Conservation (phyloP, 2,113 vertebrate genomes). For the Brachyhypopomus occidentalis region DNA sequence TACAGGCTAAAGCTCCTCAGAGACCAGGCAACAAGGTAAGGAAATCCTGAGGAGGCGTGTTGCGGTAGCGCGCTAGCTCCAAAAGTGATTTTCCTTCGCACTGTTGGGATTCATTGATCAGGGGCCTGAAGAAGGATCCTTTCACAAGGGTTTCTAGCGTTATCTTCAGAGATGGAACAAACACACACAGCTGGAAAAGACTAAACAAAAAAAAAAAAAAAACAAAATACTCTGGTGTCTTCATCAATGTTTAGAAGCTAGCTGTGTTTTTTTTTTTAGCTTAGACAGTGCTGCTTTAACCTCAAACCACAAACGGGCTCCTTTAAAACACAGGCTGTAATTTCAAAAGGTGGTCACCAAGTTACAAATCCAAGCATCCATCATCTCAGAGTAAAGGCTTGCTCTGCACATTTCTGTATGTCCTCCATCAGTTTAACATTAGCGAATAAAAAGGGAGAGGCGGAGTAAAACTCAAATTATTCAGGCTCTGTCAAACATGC, state of each 20-base stretch:
- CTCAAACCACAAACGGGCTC: neutral
- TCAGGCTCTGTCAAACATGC: neutral
- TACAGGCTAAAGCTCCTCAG: neutral
- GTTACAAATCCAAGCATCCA: constrained; percentile 32
- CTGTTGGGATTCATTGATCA: neutral
- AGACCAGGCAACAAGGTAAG: neutral
- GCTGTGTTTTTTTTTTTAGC: neutral
- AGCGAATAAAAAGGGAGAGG: neutral
- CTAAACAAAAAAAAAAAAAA: neutral
- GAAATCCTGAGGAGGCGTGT: neutral
- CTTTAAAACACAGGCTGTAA: constrained; percentile 12
- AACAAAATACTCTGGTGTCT: constrained; percentile 1
- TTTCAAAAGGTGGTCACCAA: constrained; percentile 42
- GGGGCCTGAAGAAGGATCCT: neutral
- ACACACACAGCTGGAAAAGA: neutral
- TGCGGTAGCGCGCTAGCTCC: neutral
- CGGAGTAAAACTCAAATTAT: neutral
- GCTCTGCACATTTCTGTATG: constrained; percentile 47
- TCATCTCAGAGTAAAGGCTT: constrained; percentile 8
- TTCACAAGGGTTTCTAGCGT: neutral
- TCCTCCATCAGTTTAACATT: constrained; percentile 7
- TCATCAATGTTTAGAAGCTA: constrained; percentile 19
- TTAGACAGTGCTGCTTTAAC: neutral
- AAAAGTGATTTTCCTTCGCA: neutral
- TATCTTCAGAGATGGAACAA: neutral